These are phyloP conservation scores for Clupea harengus DNA, from an alignment of 2,113 vertebrate genomes.

Conservation along the genomic window DNA sequence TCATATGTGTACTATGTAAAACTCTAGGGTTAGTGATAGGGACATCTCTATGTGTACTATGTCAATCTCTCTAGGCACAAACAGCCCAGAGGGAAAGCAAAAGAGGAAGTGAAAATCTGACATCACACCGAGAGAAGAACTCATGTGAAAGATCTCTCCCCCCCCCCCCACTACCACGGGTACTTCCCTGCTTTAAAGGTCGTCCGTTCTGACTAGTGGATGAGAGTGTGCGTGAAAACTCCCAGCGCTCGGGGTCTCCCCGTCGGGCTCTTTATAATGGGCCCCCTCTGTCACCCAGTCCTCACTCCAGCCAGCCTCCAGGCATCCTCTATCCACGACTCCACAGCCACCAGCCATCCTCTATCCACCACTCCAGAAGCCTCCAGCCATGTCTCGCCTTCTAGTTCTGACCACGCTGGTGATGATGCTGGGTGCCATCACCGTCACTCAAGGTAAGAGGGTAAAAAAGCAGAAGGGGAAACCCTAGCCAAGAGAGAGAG, in stretches of 20 bases:
- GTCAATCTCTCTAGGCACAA: too few relatives aligned
- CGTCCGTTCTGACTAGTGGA: too few relatives aligned
- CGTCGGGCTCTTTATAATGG: too few relatives aligned
- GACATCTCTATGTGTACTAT: too few relatives aligned
- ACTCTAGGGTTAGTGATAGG: too few relatives aligned
- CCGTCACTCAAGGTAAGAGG: not conserved
- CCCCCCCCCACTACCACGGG: too few relatives aligned
- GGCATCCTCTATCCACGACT: not conserved
- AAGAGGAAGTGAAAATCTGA: conserved; percentile 15
- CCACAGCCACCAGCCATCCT: not conserved
- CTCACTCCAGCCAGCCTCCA: not conserved
- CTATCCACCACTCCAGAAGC: not conserved
- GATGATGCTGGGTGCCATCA: not conserved
- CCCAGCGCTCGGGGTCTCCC: conserved; percentile 17
- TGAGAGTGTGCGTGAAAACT: not conserved
- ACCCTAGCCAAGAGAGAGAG: too few relatives aligned
- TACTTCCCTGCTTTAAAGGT: too few relatives aligned
- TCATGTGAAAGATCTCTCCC: too few relatives aligned
- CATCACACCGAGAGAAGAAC: not conserved
- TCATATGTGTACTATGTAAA: too few relatives aligned
- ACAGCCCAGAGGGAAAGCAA: not conserved
- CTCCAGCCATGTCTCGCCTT: conserved; percentile 50
- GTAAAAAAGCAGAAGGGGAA: not conserved
- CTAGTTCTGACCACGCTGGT: not conserved
- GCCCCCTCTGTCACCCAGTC: not conserved